Evolutionary conservation across 2,113 vertebrate genomes (phyloP).

Genomic region (Pedionomus torquatus): DNA sequence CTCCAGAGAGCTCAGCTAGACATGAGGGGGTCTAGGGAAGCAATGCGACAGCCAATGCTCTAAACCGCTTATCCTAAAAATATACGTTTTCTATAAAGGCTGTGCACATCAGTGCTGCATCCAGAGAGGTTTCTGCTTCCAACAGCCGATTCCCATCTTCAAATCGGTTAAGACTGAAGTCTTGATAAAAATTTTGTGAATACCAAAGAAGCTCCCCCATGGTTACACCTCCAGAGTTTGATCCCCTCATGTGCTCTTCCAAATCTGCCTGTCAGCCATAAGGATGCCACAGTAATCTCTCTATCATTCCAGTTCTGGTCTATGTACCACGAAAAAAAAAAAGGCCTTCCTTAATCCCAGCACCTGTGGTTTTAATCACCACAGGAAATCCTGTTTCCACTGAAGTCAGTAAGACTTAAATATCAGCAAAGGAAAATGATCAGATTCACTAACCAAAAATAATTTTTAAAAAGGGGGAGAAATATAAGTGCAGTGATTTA

Average conservation of each 20-base stretch:
- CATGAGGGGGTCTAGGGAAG: background rate
- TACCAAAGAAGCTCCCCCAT: background rate
- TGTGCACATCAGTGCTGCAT: background rate
- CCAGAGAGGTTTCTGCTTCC: background rate
- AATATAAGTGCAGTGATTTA: background rate
- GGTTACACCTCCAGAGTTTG: background rate
- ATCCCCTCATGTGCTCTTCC: background rate
- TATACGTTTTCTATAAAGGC: background rate
- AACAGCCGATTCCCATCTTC: background rate
- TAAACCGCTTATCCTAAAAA: background rate
- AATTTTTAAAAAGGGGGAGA: background rate
- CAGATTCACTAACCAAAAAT: slow-evolving; percentile 19
- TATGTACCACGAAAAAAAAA: background rate
- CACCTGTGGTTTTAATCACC: slow-evolving; percentile 66
- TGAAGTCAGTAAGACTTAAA: slow-evolving; percentile 27
- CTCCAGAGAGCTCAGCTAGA: background rate
- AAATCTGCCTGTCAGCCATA: background rate
- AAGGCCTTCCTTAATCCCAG: slow-evolving; percentile 34
- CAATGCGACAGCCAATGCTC: background rate
- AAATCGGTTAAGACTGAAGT: background rate
- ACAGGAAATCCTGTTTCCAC: slow-evolving; percentile 62
- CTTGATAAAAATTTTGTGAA: background rate
- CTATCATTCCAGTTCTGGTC: slow-evolving; percentile 14
- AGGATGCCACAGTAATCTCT: slow-evolving; percentile 41
- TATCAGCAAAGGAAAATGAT: slow-evolving; percentile 30